Percentiles rank a stretch among this genome's conserved stretches.
phyloP scores from a whole-genome alignment of 2,888 invertebrate species.

The Xanthia icteritia region DNA sequence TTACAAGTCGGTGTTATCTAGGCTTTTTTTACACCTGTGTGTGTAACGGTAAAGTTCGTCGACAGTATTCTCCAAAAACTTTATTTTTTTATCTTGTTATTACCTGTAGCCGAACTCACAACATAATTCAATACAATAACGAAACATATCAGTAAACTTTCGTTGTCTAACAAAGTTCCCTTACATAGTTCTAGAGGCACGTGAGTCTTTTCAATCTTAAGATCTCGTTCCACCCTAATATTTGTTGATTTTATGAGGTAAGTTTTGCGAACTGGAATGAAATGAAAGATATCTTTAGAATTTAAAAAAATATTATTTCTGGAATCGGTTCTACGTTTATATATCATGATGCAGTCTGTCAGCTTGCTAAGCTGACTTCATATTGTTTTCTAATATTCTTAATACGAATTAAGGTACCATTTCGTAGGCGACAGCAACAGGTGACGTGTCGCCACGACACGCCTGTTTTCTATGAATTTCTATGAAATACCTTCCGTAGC shows the following conservation, averaged over 20 bases:
- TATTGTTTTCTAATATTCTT: no score
- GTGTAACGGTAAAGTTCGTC: not conserved
- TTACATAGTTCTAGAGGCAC: constrained; percentile 27
- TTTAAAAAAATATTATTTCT: no score
- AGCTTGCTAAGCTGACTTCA: no score
- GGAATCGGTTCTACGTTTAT: no score
- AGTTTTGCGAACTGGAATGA: no score
- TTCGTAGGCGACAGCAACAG: no score
- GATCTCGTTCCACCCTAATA: constrained; percentile 47
- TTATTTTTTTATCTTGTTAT: constrained; percentile 16
- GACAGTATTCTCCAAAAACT: not conserved
- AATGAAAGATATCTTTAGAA: no score
- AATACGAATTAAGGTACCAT: no score
- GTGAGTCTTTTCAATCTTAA: constrained; percentile 36
- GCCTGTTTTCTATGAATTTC: no score
- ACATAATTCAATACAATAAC: constrained; percentile 26
- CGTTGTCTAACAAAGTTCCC: constrained; percentile 42
- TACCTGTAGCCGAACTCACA: constrained; percentile 1
- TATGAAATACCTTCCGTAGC: no score
- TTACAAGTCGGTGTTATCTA: not conserved
- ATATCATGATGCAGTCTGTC: no score
- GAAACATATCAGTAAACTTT: constrained; percentile 52
- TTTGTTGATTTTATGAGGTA: constrained; percentile 53
- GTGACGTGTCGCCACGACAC: no score
- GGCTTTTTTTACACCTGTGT: not conserved